Evolutionary conservation across 2,113 vertebrate genomes (phyloP).

Genomic region (Ivindomyrus marchei): DNA sequence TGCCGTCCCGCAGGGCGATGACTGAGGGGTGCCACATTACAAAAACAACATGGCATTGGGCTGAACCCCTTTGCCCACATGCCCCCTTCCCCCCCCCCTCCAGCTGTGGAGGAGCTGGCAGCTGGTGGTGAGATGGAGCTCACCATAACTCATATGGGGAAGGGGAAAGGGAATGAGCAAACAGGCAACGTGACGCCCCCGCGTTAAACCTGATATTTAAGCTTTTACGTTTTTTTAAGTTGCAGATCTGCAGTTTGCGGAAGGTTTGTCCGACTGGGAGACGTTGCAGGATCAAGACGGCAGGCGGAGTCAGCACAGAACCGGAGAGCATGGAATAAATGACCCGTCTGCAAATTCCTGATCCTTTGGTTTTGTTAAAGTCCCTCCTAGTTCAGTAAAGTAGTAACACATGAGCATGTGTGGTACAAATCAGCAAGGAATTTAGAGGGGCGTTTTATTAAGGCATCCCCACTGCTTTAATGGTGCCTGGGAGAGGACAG

Average conservation of each 20-base stretch:
- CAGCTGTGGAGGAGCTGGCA: background rate
- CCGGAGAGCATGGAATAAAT: background rate
- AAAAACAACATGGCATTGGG: background rate
- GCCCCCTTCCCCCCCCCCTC: background rate
- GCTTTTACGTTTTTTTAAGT: constrained; percentile 21
- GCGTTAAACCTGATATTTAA: constrained; percentile 43
- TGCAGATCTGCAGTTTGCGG: constrained; percentile 31
- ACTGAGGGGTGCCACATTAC: background rate
- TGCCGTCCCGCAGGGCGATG: background rate
- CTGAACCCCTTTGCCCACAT: background rate
- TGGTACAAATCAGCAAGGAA: background rate
- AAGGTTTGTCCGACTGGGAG: constrained; percentile 38
- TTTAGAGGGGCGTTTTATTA: background rate
- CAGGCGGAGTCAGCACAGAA: background rate
- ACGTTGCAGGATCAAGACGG: background rate
- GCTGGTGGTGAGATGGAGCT: constrained; percentile 26
- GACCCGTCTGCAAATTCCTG: background rate
- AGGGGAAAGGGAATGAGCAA: constrained; percentile 43
- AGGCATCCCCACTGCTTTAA: background rate
- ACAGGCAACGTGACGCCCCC: constrained; percentile 38
- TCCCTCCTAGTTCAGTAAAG: background rate
- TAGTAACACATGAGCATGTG: background rate
- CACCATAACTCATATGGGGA: constrained; percentile 18
- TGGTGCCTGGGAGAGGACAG: background rate
- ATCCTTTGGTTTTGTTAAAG: background rate